Percentiles rank a stretch among this genome's conserved stretches.
phyloP scores from a whole-genome alignment of 2,888 invertebrate species.

The Yponomeuta cagnagella region DNA sequence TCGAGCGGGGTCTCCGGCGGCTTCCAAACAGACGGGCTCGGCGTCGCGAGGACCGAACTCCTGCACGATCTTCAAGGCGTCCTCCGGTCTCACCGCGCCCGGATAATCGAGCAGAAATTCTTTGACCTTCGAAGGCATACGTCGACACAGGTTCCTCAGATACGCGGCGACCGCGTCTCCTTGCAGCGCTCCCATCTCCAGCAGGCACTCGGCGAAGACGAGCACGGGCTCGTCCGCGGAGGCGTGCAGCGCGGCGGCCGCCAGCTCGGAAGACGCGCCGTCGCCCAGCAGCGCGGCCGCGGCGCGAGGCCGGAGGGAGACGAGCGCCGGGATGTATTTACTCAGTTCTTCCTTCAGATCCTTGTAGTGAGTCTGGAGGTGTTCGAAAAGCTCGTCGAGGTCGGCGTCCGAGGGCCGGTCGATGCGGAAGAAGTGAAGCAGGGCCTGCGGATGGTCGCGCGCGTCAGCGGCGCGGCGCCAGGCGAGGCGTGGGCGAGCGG shows the following conservation, averaged over 20 bases:
- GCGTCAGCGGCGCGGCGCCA: conserved; percentile 37
- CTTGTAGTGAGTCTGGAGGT: conserved; percentile 37
- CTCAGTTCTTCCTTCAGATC: conserved; percentile 23
- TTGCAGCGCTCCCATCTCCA: conserved; percentile 39
- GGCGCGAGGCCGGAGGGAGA: conserved; percentile 35
- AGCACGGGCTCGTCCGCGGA: conserved; percentile 32
- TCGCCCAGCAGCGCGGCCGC: conserved; percentile 47
- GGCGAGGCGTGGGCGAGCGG: conserved; percentile 47
- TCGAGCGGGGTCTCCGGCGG: conserved; percentile 51
- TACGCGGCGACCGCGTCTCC: conserved; percentile 40
- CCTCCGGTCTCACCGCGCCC: conserved; percentile 57
- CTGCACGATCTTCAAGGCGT: conserved; percentile 48
- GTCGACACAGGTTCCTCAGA: conserved; percentile 44
- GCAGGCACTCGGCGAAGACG: conserved; percentile 42
- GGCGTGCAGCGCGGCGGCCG: conserved; percentile 31
- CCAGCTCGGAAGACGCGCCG: conserved; percentile 25
- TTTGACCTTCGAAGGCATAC: conserved; percentile 39
- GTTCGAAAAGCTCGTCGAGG: conserved; percentile 56
- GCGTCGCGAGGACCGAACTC: conserved; percentile 45
- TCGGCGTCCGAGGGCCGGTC: conserved; percentile 42
- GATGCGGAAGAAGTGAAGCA: conserved; percentile 48
- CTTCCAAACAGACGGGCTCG: conserved; percentile 58
- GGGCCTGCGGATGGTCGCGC: conserved; percentile 28
- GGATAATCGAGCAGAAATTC: conserved; percentile 44
- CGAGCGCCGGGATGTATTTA: conserved; percentile 23